Evolutionary conservation across 2,888 invertebrate genomes (phyloP).

Genomic region (Drosophila robusta): DNA sequence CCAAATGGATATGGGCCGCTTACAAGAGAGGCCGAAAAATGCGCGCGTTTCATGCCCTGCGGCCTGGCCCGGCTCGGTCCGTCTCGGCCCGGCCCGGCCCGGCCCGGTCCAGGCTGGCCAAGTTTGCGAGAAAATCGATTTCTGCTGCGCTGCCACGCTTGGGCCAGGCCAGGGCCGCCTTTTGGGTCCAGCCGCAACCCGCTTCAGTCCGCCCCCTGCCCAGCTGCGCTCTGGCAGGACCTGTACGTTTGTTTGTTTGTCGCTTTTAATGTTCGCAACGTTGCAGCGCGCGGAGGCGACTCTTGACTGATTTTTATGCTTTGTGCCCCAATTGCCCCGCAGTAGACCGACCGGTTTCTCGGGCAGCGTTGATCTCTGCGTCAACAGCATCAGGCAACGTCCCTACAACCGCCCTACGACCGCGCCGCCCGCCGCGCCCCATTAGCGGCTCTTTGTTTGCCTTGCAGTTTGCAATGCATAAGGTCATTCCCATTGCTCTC

Average conservation of each 20-base stretch:
- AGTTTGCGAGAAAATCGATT: constrained; percentile 77
- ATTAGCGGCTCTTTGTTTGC: constrained; percentile 78
- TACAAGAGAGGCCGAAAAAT: constrained; percentile 45
- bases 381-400: constrained; percentile 38
- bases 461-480: constrained; percentile 65
- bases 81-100: not conserved
- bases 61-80: constrained; percentile 36
- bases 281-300: constrained; percentile 57
- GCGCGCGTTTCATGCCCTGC: constrained; percentile 64
- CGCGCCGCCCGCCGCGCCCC: constrained; percentile 32
- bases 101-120: constrained; percentile 50
- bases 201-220: not conserved
- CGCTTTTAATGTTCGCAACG: constrained; percentile 76
- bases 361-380: constrained; percentile 47
- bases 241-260: constrained; percentile 74
- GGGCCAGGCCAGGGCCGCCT: constrained; percentile 32
- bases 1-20: constrained; percentile 27
- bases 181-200: constrained; percentile 7
- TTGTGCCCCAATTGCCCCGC: constrained; percentile 79
- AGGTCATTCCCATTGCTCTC: constrained; percentile 62
- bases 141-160: constrained; percentile 65
- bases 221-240: constrained; percentile 28
- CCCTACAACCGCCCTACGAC: constrained; percentile 4
- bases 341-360: constrained; percentile 58
- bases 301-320: constrained; percentile 81